Base-by-base conservation (phyloP, 1,140 invertebrate species). In the Gonatopus flavifemur region DNA sequence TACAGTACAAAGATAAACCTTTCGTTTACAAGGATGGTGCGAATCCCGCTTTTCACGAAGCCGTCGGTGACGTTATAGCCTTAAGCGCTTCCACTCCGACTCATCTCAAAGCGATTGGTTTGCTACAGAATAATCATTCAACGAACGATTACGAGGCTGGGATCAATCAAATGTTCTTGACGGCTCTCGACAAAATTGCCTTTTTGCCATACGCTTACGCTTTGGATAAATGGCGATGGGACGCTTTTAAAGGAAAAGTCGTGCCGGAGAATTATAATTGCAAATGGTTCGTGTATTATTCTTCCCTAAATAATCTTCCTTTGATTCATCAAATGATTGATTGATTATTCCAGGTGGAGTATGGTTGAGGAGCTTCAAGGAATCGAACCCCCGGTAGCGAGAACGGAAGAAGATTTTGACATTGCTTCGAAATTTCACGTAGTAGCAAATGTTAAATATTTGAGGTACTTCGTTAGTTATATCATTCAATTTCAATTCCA, bases 401-500 rank as follows among this genome's bases (percentile, higher is more conserved):
- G 91, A 52, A 82, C 80, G 1, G 89, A 93, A 66, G 81, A 86
- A 4, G 88, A 94, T 67, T 94, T 95, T 63, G 92, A 95, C 76
- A 84, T 90, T 3, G 90, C 86, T 1, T 83, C 89, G 2, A 94
- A 94, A 59, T 94, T 90, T 63, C 91, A 94, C 46, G 82, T 94
- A 10, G 83, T 89, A 10, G 86, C 87, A n/a, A 85, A 89, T 76
- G 86, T 89, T 1, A 88, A 91, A 41, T 95, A 94, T 66, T 83
- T 91, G 6, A 87, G 89, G 87, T 95, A 95, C 72, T 92, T 93
- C 71, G 85, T 94, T 1, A 91, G 89, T 41, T 88, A 87, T 67
- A 84, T 96, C 18, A 81, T 96, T 4, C 91, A 95, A 76, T 96
- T 95, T 80, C 93, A 96, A 77, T 93, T 96, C 67, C 91, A 95